Base-by-base conservation (phyloP, 2,797 vertebrate genomes). In the Cryptoprocta ferox region DNA sequence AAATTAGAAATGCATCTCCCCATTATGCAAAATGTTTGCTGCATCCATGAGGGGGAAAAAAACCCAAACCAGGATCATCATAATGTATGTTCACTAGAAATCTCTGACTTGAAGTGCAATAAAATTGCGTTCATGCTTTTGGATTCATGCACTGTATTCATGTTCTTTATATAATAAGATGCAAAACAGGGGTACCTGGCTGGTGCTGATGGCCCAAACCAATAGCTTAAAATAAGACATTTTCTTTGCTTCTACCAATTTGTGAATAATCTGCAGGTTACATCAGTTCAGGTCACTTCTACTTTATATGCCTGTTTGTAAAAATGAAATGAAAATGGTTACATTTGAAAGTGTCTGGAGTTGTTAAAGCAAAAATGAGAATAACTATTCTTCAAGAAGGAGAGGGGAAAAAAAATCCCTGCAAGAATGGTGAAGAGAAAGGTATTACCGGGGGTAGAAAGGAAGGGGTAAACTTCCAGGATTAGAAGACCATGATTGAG, bases 141-240 rank as follows among this genome's bases (percentile, higher is more conserved):
- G 61, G 89, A 96, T 88, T 98, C 93, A 89, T 24, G 48, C 94
- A 96, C 80, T 15, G 35, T 73, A 68, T 87, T 88, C 85, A 59
- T 28, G 75, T 95, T 96, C 95, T 92, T 98, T 97, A 66, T 81
- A 93, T 5, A 95, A 85, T 56, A 70, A 97, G 88, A 97, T 59
- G n/a, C 87, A 98, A 85, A 97, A 85, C 83, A 48, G 56, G 56
- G 21, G 21, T 8, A 9, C 21, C 56, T 59, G 56, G 56, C 56
- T 59, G 56, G 56, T 28, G 28, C 42, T 84, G 6, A 45, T 61
- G 15, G 15, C 88, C 75, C 75, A 86, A 24, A 97, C 70, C 71
- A 91, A 70, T 18, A 13, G 1, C 21, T 75, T 48, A 75, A 68
- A 73, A 93, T 71, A 97, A 21, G 28, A 10, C 19, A 35, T 56